Evolutionary conservation across 2,888 invertebrate genomes (phyloP), one percentile per base, ranked within the genome.

Genomic region (Dascillus cervinus): DNA sequence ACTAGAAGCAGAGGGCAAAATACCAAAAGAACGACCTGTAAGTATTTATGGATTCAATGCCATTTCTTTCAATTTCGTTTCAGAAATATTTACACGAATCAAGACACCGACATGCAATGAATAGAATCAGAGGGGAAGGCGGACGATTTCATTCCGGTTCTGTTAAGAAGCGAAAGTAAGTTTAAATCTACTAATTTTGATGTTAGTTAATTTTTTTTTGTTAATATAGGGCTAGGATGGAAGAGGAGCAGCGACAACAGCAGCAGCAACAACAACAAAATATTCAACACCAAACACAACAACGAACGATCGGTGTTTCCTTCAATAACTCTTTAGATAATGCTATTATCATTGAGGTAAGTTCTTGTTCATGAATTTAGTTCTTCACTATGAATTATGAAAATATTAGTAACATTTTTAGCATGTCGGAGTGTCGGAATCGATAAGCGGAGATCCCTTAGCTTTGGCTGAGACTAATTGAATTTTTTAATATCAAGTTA

Each of bases 61-160:
- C n/a, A n/a, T n/a, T n/a, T n/a, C n/a, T n/a, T n/a, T n/a, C n/a
- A n/a, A n/a, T 22, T 43, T 45, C 43, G 32, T 42, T 65, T 73
- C 67, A 90, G 88, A 96, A 95, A 84, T 97, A 97, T 61, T 73
- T 97, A n/a, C 96, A 97, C 55, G 96, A 96, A 64, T 96, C 96
- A 0, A 72, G 96, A 23, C 97, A 97, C 65, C 73, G 88, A 41
- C 96, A 97, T 62, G 97, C 97, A 0, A 92, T 97, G 91, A 96
- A 96, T 62, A 75, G 97, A 55, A 85, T 91, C 55, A 77, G 97
- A 31, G 96, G 96, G 1, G 94, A 95, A 69, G 96, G 96, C 9
- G 97, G 97, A 3, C 74, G 96, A 43, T 97, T 97, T 64, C 88
- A 91, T 61, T 85, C 90, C 1, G 79, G 79, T 14, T 75, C 67